Evolutionary conservation across 1,140 invertebrate genomes (phyloP), one percentile per base, ranked within the genome.

Genomic region (Paralvinella palmiformis): DNA sequence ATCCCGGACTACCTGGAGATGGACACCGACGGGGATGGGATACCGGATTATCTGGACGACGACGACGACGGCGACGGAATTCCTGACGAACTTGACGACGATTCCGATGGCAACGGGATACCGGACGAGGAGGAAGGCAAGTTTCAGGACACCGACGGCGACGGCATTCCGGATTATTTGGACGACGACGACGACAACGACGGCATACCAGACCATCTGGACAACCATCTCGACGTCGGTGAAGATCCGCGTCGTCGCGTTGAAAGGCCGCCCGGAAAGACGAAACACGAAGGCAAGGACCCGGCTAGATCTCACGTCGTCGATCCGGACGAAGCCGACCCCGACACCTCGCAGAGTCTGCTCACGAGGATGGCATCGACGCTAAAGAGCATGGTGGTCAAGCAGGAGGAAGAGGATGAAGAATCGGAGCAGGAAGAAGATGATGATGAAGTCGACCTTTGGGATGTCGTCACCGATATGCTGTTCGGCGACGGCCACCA

Each of bases 271-370:
- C n/a, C 68, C 68, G 69, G 73, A 55, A 63, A 67, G 36, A 72
- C 75, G 64, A 41, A 60, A n/a, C 64, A 79, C 63, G 75, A 73
- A 5, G 76, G 79, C 69, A 76, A 76, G 7, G 78, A 77, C 32
- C 75, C 75, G 7, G 76, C 78, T 59, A 41, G 76, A 53, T 31
- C 69, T 20, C 73, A 77, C 35, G 62, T 70, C 10, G 75, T 78
- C 64, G 72, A 67, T 29, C 73, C 78, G 61, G 71, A 71, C 35
- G 75, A 77, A 67, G 75, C 73, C 20, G 72, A 77, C 36, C 69
- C 72, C 6, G 73, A 78, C 53, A 63, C 69, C 20, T 44, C 17
- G 67, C 63, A 31, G 53, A 64, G 33, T 44, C 64, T 33, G 48
- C 31, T 27, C 61, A 68, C 53, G 60, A 55, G 20, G 62, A 68